Evolutionary conservation across 2,113 vertebrate genomes (phyloP).

Genomic region (Turdus rufiventris): DNA sequence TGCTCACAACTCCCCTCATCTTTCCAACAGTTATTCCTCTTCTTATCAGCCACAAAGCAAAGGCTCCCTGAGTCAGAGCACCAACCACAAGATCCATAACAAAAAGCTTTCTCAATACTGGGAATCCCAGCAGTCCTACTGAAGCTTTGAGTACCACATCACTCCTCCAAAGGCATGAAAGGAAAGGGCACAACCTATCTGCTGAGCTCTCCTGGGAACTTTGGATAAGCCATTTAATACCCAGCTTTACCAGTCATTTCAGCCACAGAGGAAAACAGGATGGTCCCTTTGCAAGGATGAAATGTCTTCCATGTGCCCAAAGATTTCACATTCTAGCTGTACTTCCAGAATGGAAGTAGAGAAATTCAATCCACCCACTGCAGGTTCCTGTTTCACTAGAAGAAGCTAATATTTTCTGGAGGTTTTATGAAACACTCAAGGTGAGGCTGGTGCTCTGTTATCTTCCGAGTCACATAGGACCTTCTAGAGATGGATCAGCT

Average conservation of each 20-base stretch:
- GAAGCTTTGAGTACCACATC: not conserved
- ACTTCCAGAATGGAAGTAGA: not conserved
- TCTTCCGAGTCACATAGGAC: not conserved
- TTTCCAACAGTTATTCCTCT: not conserved
- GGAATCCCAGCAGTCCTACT: not conserved
- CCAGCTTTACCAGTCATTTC: not conserved
- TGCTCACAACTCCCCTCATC: not conserved
- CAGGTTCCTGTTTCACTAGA: not conserved
- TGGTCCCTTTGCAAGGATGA: not conserved
- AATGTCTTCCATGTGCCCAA: not conserved
- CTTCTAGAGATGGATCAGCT: not conserved
- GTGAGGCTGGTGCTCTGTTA: not conserved
- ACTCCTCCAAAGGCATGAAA: not conserved
- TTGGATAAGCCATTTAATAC: not conserved
- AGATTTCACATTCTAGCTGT: not conserved
- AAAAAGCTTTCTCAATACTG: not conserved
- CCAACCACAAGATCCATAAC: not conserved
- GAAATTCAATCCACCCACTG: not conserved
- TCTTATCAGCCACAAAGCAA: not conserved
- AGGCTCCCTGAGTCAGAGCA: not conserved
- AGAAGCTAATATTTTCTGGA: not conserved
- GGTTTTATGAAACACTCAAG: not conserved
- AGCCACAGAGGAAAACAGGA: not conserved
- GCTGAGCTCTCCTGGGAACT: not conserved
- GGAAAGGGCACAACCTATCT: not conserved